Evolutionary conservation across 2,797 vertebrate genomes (phyloP).

Genomic region (Platalea minor): DNA sequence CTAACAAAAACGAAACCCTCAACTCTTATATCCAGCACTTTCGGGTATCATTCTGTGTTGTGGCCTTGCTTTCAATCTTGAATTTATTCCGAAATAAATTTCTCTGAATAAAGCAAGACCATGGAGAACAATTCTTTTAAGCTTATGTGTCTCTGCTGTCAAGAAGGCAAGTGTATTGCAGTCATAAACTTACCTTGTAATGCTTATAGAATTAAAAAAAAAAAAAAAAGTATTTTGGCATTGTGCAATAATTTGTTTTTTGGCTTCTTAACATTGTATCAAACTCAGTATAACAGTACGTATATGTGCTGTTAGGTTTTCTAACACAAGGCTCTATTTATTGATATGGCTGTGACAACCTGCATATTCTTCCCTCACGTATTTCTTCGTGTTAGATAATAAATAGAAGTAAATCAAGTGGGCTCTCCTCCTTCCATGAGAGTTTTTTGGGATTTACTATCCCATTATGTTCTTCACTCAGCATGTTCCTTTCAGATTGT

Average conservation of each 20-base stretch:
- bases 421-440: not conserved
- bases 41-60: not conserved
- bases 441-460: not conserved
- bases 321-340: not conserved
- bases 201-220: not conserved
- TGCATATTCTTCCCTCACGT: not conserved
- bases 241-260: not conserved
- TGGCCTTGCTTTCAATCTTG: not conserved
- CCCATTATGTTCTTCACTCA: not conserved
- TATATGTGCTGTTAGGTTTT: not conserved
- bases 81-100: not conserved
- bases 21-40: not conserved
- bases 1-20: not conserved
- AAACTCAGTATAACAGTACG: not conserved
- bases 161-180: not conserved
- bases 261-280: not conserved
- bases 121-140: not conserved
- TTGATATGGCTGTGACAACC: not conserved
- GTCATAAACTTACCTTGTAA: not conserved
- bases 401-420: not conserved
- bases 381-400: not conserved
- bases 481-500: not conserved
- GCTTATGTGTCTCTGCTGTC: not conserved
- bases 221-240: not conserved
- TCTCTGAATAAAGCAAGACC: not conserved